These are phyloP conservation scores for Diploscapter pachys DNA, from an alignment of 1,140 invertebrate genomes.

Conservation along the genomic window DNA sequence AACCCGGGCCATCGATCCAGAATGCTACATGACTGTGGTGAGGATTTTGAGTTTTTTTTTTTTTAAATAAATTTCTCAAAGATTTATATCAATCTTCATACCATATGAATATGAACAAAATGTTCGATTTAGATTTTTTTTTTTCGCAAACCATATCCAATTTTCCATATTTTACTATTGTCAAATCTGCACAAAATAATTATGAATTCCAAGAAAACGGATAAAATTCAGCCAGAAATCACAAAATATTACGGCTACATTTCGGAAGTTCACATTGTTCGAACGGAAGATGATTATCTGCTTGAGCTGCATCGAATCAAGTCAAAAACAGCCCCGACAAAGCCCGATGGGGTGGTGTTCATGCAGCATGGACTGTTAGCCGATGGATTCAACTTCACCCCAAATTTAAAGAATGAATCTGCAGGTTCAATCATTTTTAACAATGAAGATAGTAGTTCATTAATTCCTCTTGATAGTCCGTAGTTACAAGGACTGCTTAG, in stretches of 20 bases:
- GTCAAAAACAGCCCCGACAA: slow-evolving; percentile 9
- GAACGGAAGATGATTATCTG: slow-evolving; percentile 73
- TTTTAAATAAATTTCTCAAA: not conserved
- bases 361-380: slow-evolving; percentile 75
- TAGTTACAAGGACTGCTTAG: too few species aligned
- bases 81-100: not conserved
- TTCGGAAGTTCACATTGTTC: slow-evolving; percentile 68
- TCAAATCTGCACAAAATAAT: not conserved
- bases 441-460: too few species aligned
- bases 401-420: slow-evolving; percentile 65
- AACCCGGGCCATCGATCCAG: not conserved
- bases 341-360: slow-evolving; percentile 38
- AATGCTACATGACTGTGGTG: slow-evolving; percentile 19
- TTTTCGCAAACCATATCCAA: too few species aligned
- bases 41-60: not conserved
- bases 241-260: slow-evolving; percentile 65
- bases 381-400: slow-evolving; percentile 73
- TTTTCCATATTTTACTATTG: not conserved
- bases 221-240: slow-evolving; percentile 38
- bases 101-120: too few species aligned
- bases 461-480: too few species aligned
- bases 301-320: slow-evolving; percentile 69
- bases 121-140: too few species aligned
- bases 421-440: slow-evolving; percentile 2
- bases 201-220: not conserved